A percentile compares a stretch with the other conserved stretches of the same genome.
Evolutionary conservation across 2,888 invertebrate genomes (phyloP).

Genomic region (Liopterus haemorrhoidalis): DNA sequence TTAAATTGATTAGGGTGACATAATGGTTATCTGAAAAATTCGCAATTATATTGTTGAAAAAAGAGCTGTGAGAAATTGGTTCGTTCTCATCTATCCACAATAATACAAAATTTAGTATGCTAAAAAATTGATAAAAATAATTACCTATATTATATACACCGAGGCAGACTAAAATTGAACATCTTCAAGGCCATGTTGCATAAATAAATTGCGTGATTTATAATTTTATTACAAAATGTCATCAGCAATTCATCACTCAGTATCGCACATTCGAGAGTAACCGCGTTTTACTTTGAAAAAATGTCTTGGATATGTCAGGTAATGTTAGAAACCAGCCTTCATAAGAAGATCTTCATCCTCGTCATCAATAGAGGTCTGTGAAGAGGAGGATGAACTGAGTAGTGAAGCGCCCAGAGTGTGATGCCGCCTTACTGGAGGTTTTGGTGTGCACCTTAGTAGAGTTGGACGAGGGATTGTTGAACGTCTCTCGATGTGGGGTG

Average conservation of each 20-base stretch:
- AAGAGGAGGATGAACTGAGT: conserved; percentile 58
- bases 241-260: not conserved
- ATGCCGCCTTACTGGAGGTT: conserved; percentile 56
- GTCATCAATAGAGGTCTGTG: conserved; percentile 44
- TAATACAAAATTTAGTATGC: too few species aligned
- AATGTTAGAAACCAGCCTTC: conserved; percentile 40
- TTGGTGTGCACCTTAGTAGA: conserved; percentile 50
- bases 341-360: conserved; percentile 43
- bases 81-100: too few species aligned
- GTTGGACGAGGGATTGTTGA: conserved; percentile 41
- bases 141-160: too few species aligned
- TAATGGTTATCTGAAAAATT: too few species aligned
- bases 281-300: too few species aligned
- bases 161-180: not conserved
- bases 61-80: too few species aligned
- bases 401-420: conserved; percentile 57
- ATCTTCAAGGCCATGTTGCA: not conserved
- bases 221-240: not conserved
- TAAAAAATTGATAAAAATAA: too few species aligned
- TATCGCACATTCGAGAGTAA: too few species aligned
- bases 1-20: too few species aligned
- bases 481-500: conserved; percentile 35
- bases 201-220: not conserved
- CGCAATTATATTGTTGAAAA: too few species aligned
- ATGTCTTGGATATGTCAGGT: too few species aligned